Percentiles rank a stretch among this genome's conserved stretches.
These are phyloP conservation scores for Onthophagus sagittarius DNA, from an alignment of 2,888 invertebrate genomes.

Conservation along the genomic window DNA sequence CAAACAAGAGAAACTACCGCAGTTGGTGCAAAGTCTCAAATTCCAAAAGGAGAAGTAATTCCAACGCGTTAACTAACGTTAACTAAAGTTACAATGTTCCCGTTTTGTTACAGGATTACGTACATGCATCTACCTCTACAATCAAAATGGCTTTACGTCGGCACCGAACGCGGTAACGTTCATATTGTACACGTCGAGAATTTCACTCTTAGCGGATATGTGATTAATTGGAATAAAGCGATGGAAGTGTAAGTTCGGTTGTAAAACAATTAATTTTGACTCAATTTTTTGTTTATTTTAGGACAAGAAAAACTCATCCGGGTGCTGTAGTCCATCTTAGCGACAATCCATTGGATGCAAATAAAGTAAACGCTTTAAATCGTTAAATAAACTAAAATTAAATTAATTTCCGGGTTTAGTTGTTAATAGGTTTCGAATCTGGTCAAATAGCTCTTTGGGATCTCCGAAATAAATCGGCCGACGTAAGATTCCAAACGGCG, in stretches of 20 bases:
- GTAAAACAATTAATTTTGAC: neutral
- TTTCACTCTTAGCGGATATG: constrained; percentile 94
- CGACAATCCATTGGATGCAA: constrained; percentile 94
- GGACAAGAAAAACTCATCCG: constrained; percentile 92
- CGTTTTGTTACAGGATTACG: constrained; percentile 69
- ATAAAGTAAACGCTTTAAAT: constrained; percentile 67
- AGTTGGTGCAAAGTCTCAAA: constrained; percentile 94
- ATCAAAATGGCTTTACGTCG: constrained; percentile 98
- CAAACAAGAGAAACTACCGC: constrained; percentile 81
- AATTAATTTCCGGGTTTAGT: constrained; percentile 53
- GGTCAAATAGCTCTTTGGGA: constrained; percentile 97
- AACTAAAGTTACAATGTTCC: neutral
- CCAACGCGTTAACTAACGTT: neutral
- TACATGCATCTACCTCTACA: constrained; percentile 93
- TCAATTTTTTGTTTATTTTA: constrained; percentile 52
- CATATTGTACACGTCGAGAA: constrained; percentile 96
- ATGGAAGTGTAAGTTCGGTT: constrained; percentile 90
- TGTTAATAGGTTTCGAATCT: constrained; percentile 93
- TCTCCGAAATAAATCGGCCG: constrained; percentile 79
- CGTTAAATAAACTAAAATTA: neutral
- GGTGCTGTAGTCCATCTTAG: constrained; percentile 94
- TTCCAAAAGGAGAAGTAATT: constrained; percentile 92
- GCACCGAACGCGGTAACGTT: constrained; percentile 96
- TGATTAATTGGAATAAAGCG: constrained; percentile 99
- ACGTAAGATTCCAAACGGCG: constrained; percentile 74